These are phyloP conservation scores for Dendroctonus ponderosae DNA, from an alignment of 1,140 invertebrate species.

Conservation along the genomic window DNA sequence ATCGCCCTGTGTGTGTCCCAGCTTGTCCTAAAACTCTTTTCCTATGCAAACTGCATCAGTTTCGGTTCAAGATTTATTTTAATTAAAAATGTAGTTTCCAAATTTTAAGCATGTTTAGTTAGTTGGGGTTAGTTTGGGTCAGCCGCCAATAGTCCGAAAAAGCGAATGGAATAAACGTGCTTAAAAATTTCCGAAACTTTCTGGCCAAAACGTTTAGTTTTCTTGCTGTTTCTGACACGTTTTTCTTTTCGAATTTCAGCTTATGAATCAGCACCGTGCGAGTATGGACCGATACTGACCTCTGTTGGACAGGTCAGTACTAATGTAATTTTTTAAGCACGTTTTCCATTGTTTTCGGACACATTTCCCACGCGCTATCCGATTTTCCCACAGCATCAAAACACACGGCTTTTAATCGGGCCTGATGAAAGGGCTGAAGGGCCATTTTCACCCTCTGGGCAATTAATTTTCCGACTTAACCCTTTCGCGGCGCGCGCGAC, in stretches of 20 bases:
- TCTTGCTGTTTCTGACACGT: not conserved
- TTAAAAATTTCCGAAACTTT: conserved; percentile 1
- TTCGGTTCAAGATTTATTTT: too few relatives aligned
- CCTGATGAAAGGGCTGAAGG: conserved; percentile 3
- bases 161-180: conserved; percentile 1
- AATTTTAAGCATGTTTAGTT: too few relatives aligned
- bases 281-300: conserved; percentile 52
- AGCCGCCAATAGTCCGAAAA: too few relatives aligned
- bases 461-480: conserved; percentile 27
- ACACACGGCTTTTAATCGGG: conserved; percentile 1
- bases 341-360: conserved; percentile 13
- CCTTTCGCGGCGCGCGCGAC: not conserved
- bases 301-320: conserved; percentile 53
- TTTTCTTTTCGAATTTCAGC: conserved; percentile 51
- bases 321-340: conserved; percentile 40
- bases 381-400: conserved; percentile 17
- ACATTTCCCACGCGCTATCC: conserved; percentile 8
- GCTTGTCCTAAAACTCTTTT: too few relatives aligned
- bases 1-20: too few relatives aligned
- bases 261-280: conserved; percentile 50
- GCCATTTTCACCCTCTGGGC: conserved; percentile 21
- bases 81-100: too few relatives aligned
- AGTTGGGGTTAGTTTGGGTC: too few relatives aligned
- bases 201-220: not conserved
- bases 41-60: too few relatives aligned